phyloP scores from a whole-genome alignment of 2,797 vertebrate genomes.

The Siniperca scherzeri region DNA sequence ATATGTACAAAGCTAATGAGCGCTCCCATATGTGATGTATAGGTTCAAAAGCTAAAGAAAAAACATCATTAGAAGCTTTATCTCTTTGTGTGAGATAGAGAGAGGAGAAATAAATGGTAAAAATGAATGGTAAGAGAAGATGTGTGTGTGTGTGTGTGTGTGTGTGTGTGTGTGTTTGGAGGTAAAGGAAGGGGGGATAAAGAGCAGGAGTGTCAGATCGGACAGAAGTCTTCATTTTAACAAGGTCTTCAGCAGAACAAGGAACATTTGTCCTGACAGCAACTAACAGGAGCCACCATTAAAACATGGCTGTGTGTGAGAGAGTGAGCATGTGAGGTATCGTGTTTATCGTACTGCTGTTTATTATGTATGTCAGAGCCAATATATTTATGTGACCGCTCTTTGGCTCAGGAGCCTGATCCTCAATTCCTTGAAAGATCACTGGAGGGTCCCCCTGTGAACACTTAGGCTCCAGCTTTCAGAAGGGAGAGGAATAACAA shows the following conservation, averaged over 20 bases:
- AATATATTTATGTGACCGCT: slow-evolving; percentile 77
- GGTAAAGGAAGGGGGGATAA: slow-evolving; percentile 24
- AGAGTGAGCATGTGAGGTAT: slow-evolving; percentile 39
- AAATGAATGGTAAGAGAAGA: neutral
- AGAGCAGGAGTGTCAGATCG: slow-evolving; percentile 28
- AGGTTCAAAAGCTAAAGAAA: slow-evolving; percentile 31
- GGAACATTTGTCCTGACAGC: slow-evolving; percentile 67
- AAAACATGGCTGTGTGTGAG: slow-evolving; percentile 47
- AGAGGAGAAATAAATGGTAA: slow-evolving; percentile 12
- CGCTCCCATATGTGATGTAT: slow-evolving; percentile 36
- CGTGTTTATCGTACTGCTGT: slow-evolving; percentile 71
- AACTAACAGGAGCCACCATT: slow-evolving; percentile 57
- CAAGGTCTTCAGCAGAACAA: slow-evolving; percentile 50
- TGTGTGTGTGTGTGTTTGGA: slow-evolving; percentile 34
- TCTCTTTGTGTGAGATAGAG: slow-evolving; percentile 7
- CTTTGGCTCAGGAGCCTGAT: slow-evolving; percentile 65
- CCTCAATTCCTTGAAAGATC: slow-evolving; percentile 75
- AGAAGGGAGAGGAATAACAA: slow-evolving; percentile 79
- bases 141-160: slow-evolving; percentile 35
- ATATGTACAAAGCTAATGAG: slow-evolving; percentile 37
- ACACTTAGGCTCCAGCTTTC: slow-evolving; percentile 71
- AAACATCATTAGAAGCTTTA: slow-evolving; percentile 36
- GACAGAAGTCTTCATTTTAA: slow-evolving; percentile 54
- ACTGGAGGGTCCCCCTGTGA: slow-evolving; percentile 74
- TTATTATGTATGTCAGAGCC: slow-evolving; percentile 77